Conservation (phyloP, 2,888 invertebrate species). For the Leucoma salicis region DNA sequence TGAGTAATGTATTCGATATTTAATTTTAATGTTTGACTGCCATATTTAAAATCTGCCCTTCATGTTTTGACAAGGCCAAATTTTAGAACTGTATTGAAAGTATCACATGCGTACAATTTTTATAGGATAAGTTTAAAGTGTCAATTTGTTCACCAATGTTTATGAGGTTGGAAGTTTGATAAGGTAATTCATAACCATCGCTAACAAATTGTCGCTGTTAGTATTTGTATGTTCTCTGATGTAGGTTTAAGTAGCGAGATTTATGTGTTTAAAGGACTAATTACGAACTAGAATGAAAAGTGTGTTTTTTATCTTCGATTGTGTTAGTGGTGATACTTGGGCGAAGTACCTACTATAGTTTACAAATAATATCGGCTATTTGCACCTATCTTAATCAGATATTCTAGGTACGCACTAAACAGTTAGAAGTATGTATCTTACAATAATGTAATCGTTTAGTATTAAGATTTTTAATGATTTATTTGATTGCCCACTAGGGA, state of each 20-base stretch:
- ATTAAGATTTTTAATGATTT: constrained; percentile 57
- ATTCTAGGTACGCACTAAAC: constrained; percentile 44
- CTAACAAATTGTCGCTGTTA: constrained; percentile 17
- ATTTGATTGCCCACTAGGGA: constrained; percentile 61
- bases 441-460: constrained; percentile 66
- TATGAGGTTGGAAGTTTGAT: constrained; percentile 3
- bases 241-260: constrained; percentile 39
- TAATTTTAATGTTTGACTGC: constrained; percentile 65
- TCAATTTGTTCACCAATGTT: constrained; percentile 7
- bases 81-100: constrained; percentile 33
- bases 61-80: constrained; percentile 31
- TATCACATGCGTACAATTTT: constrained; percentile 39
- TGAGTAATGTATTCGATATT: constrained; percentile 57
- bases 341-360: constrained; percentile 22
- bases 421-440: constrained; percentile 49
- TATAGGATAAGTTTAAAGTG: constrained; percentile 30
- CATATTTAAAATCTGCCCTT: constrained; percentile 47
- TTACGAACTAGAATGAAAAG: constrained; percentile 18
- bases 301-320: constrained; percentile 18
- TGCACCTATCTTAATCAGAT: constrained; percentile 42
- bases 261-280: constrained; percentile 36
- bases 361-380: constrained; percentile 34
- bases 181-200: neutral
- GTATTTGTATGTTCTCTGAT: constrained; percentile 41
- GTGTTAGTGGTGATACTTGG: constrained; percentile 24